phyloP scores from a whole-genome alignment of 2,113 vertebrate genomes.

The Sarotherodon lohbergeri region DNA sequence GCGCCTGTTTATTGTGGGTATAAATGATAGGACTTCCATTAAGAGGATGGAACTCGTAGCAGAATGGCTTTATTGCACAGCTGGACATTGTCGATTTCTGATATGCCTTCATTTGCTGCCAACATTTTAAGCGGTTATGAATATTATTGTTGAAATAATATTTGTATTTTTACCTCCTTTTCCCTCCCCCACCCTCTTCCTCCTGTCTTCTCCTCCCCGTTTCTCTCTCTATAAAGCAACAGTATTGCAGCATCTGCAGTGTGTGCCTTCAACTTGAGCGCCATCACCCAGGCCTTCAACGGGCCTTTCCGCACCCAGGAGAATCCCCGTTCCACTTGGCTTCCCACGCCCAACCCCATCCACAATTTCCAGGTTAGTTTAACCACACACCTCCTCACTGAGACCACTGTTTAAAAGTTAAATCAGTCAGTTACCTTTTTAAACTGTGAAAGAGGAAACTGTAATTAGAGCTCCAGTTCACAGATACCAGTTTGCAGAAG shows the following conservation, averaged over 20 bases:
- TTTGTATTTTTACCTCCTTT: not conserved
- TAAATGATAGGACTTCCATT: conserved; percentile 30
- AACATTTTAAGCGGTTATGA: not conserved
- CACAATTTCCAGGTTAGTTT: conserved; percentile 89
- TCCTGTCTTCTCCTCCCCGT: not conserved
- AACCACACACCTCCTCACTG: not conserved
- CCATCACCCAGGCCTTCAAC: conserved; percentile 93
- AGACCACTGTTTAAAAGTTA: not conserved
- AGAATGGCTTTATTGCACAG: conserved; percentile 15
- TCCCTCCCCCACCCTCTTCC: not conserved
- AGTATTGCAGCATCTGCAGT: conserved; percentile 95
- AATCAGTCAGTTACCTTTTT: not conserved
- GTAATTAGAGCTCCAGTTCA: not conserved
- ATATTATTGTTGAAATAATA: conserved; percentile 5
- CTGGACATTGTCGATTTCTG: conserved; percentile 5
- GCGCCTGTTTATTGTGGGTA: conserved; percentile 2
- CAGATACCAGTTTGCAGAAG: not conserved
- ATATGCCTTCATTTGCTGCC: not conserved
- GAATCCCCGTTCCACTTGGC: conserved; percentile 94
- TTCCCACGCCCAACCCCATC: conserved; percentile 88
- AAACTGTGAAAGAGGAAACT: not conserved
- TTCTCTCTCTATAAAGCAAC: conserved; percentile 77
- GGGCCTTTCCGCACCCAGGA: conserved; percentile 96
- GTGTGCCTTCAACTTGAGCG: conserved; percentile 97
- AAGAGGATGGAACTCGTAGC: conserved; percentile 1